Evolutionary conservation across 1,140 invertebrate genomes (phyloP).

Genomic region (Papilio aristodemus): DNA sequence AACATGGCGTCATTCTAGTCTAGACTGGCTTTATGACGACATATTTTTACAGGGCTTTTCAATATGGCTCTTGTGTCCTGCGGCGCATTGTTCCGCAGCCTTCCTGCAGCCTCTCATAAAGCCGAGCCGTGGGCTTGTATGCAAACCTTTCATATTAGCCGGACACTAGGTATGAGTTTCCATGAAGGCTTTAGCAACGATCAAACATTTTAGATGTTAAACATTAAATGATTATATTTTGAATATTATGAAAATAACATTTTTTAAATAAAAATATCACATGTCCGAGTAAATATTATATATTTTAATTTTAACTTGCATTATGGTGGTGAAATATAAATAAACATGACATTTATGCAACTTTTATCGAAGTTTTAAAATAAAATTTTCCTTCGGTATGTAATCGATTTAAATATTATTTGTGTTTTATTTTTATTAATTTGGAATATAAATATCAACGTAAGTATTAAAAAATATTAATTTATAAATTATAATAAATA

Average conservation of each 20-base stretch:
- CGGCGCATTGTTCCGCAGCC: conserved; percentile 55
- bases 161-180: conserved; percentile 9
- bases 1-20: conserved; percentile 54
- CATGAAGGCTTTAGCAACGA: neutral
- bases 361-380: no score
- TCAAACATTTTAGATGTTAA: conserved; percentile 8
- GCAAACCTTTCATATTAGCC: conserved; percentile 36
- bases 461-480: no score
- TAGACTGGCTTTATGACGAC: conserved; percentile 52
- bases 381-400: no score
- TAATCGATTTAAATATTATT: no score
- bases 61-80: conserved; percentile 52
- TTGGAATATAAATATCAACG: no score
- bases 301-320: no score
- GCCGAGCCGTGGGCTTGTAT: conserved; percentile 27
- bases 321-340: no score
- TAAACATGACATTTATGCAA: no score
- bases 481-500: no score
- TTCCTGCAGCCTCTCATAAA: conserved; percentile 36
- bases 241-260: neutral
- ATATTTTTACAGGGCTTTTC: conserved; percentile 62
- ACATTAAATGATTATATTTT: neutral
- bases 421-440: no score
- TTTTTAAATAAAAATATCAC: no score
- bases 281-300: no score